These are phyloP conservation scores for Catagonus wagneri DNA, from an alignment of 2,113 vertebrate species.

Conservation along the genomic window DNA sequence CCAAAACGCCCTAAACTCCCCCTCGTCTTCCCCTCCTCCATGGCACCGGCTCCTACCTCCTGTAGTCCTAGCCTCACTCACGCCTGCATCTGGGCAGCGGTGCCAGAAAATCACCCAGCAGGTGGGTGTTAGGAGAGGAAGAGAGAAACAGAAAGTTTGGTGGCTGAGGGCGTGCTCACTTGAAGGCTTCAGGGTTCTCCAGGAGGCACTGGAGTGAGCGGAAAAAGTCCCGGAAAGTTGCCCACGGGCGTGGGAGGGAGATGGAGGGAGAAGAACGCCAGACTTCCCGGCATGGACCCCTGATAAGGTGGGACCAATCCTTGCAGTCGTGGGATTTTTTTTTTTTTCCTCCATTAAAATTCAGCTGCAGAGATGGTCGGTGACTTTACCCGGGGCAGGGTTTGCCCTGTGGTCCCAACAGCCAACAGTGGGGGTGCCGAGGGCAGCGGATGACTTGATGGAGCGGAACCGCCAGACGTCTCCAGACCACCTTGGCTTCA, in stretches of 20 bases:
- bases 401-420: neutral
- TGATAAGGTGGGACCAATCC: neutral
- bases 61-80: neutral
- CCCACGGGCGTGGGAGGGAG: neutral
- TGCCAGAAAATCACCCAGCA: neutral
- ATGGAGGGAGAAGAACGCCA: too few relatives aligned
- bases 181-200: rapidly evolving
- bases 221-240: too few relatives aligned
- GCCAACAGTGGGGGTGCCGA: neutral
- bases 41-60: neutral
- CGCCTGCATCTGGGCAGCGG: neutral
- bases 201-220: neutral
- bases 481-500: neutral
- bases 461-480: neutral
- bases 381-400: neutral
- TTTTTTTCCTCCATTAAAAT: neutral
- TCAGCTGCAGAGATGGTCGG: neutral
- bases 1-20: neutral
- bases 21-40: rapidly evolving
- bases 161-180: rapidly evolving
- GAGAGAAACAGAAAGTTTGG: too few relatives aligned
- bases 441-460: neutral
- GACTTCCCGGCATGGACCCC: too few relatives aligned
- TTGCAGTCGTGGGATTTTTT: too few relatives aligned
- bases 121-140: neutral